Conservation (phyloP, 1,140 invertebrate species). For the Brachionus plicatilis region DNA sequence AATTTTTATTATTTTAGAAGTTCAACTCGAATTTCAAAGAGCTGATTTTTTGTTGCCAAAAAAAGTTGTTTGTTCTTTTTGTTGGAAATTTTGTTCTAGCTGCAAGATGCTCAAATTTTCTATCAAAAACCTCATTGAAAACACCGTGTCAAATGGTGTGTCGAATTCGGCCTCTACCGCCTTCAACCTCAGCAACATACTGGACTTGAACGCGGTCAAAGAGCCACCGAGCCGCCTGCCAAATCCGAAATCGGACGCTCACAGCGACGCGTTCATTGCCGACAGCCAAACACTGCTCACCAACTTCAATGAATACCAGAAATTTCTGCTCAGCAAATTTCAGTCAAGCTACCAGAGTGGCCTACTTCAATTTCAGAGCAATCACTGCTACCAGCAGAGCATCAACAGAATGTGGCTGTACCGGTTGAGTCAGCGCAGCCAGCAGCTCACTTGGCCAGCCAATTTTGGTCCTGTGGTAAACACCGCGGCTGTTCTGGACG, state of each 20-base stretch:
- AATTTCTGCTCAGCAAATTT: neutral
- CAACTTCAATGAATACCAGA: neutral
- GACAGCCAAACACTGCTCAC: neutral
- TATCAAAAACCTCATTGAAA: slow-evolving; percentile 8
- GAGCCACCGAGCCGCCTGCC: neutral
- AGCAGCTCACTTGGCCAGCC: too few relatives aligned
- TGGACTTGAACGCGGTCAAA: neutral
- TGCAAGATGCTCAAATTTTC: slow-evolving; percentile 26
- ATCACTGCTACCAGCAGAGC: neutral
- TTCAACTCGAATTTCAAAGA: neutral
- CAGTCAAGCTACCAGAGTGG: neutral
- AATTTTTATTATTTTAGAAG: neutral
- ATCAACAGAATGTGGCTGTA: neutral
- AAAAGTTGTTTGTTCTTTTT: neutral
- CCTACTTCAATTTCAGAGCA: neutral
- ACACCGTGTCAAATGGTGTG: neutral
- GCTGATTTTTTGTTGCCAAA: neutral
- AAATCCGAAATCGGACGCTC: neutral
- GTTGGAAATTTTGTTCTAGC: neutral
- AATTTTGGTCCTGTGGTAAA: neutral
- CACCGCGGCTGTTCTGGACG: neutral
- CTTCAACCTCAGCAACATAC: neutral
- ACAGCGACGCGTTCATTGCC: neutral
- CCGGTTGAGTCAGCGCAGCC: neutral
- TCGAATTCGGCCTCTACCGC: neutral